These are phyloP conservation scores for Andrena trimmerana DNA, from an alignment of 2,888 invertebrate genomes.

Conservation along the genomic window DNA sequence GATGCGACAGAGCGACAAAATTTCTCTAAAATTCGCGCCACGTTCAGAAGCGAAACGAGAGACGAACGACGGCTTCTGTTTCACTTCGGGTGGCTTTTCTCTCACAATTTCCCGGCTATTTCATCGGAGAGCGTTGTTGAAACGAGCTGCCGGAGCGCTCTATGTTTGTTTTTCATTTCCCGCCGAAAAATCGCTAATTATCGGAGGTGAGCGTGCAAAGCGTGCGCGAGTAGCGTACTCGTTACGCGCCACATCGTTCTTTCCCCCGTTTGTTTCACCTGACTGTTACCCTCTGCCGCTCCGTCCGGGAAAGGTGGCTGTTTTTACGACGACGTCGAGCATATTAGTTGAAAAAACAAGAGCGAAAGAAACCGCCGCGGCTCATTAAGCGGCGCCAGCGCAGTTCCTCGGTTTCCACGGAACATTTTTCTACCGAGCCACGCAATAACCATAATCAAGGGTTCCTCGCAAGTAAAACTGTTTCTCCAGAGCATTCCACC, in stretches of 20 bases:
- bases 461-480: slow-evolving; percentile 49
- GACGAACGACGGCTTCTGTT: slow-evolving; percentile 27
- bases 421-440: slow-evolving; percentile 49
- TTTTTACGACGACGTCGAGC: slow-evolving; percentile 48
- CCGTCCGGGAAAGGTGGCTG: slow-evolving; percentile 11
- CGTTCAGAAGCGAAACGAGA: slow-evolving; percentile 29
- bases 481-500: background rate
- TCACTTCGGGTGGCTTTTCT: background rate
- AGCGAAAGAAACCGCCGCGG: slow-evolving; percentile 38
- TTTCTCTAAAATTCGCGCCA: slow-evolving; percentile 18
- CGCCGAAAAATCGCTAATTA: slow-evolving; percentile 66
- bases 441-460: slow-evolving; percentile 71
- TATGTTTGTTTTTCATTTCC: slow-evolving; percentile 51
- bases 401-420: slow-evolving; percentile 40
- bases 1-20: background rate
- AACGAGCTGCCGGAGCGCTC: slow-evolving; percentile 29
- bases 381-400: slow-evolving; percentile 67
- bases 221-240: slow-evolving; percentile 1
- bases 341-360: slow-evolving; percentile 41
- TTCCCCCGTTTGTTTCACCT: background rate
- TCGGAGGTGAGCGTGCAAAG: slow-evolving; percentile 43
- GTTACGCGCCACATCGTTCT: background rate
- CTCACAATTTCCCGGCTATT: slow-evolving; percentile 48
- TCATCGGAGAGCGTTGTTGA: slow-evolving; percentile 25
- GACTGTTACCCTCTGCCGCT: background rate